Evolutionary conservation across 2,797 vertebrate genomes (phyloP).

Genomic region (Numenius phaeopus): DNA sequence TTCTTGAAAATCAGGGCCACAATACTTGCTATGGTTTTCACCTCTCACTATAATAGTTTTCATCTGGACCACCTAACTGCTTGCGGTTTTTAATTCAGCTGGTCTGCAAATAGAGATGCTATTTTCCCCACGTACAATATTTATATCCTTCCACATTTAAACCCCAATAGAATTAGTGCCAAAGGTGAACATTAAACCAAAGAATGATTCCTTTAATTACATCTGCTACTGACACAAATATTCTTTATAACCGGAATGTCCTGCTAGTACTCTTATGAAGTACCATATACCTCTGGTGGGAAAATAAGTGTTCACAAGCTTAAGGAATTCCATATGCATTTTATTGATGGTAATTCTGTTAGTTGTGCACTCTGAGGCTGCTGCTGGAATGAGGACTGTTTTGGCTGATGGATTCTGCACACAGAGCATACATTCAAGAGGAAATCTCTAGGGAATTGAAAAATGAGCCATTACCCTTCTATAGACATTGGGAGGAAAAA

Average conservation of each 20-base stretch:
- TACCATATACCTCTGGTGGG: neutral
- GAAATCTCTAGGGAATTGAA: constrained; percentile 60
- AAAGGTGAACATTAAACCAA: constrained; percentile 46
- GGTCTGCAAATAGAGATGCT: neutral
- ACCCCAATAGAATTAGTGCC: constrained; percentile 17
- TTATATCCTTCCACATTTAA: neutral
- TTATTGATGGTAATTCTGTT: constrained; percentile 26
- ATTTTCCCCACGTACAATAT: neutral
- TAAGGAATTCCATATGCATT: constrained; percentile 40
- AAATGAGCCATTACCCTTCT: constrained; percentile 50
- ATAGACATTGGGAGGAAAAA: neutral
- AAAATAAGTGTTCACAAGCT: neutral
- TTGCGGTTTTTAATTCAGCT: neutral
- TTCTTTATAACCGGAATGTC: constrained; percentile 30
- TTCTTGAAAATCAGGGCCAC: neutral
- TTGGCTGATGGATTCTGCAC: constrained; percentile 54
- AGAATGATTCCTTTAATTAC: constrained; percentile 40
- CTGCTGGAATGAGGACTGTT: constrained; percentile 42
- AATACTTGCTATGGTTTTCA: neutral
- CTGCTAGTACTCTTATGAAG: neutral
- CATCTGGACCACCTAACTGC: constrained; percentile 39
- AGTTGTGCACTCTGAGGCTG: constrained; percentile 27
- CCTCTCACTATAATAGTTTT: constrained; percentile 13
- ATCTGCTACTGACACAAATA: constrained; percentile 5
- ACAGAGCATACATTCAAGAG: constrained; percentile 54